These are phyloP conservation scores for Drosophila azteca DNA, from an alignment of 1,140 invertebrate species.

Conservation along the genomic window DNA sequence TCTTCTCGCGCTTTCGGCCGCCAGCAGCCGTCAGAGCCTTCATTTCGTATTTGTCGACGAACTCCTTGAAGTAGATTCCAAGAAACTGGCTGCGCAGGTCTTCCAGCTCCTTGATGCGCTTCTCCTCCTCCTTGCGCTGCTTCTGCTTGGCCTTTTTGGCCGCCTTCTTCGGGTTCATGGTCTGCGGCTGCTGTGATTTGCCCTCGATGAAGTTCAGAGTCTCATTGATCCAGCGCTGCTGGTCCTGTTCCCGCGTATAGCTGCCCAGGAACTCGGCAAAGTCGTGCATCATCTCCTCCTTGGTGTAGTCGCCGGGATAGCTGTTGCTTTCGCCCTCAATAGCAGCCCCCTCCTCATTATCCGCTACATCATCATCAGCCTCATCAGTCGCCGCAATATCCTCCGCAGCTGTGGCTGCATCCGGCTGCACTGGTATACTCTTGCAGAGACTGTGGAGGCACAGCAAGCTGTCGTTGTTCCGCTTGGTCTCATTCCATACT, in stretches of 20 bases:
- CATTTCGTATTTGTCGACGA: conserved; percentile 76
- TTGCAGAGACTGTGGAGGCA: conserved; percentile 75
- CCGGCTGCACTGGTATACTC: conserved; percentile 72
- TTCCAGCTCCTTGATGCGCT: conserved; percentile 77
- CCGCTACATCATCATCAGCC: too few relatives aligned
- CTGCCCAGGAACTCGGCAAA: conserved; percentile 77
- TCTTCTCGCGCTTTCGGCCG: conserved; percentile 79
- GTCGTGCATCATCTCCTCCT: conserved; percentile 76
- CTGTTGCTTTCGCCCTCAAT: conserved; percentile 33
- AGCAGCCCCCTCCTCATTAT: conserved; percentile 32
- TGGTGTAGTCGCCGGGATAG: conserved; percentile 55
- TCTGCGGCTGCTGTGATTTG: conserved; percentile 73
- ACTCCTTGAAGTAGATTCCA: conserved; percentile 83
- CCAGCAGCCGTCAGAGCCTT: conserved; percentile 66
- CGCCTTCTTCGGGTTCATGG: conserved; percentile 76
- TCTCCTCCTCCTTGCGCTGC: conserved; percentile 80
- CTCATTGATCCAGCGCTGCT: conserved; percentile 79
- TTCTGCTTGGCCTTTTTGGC: conserved; percentile 83
- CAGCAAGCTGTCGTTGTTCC: conserved; percentile 65
- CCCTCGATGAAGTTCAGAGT: conserved; percentile 81
- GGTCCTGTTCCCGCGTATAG: conserved; percentile 69
- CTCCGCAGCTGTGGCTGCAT: conserved; percentile 33
- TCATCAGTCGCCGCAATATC: conserved; percentile 27
- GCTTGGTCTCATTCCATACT: conserved; percentile 34
- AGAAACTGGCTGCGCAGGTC: conserved; percentile 78